Conservation (phyloP, 2,888 invertebrate species). For the Polyploca ridens region DNA sequence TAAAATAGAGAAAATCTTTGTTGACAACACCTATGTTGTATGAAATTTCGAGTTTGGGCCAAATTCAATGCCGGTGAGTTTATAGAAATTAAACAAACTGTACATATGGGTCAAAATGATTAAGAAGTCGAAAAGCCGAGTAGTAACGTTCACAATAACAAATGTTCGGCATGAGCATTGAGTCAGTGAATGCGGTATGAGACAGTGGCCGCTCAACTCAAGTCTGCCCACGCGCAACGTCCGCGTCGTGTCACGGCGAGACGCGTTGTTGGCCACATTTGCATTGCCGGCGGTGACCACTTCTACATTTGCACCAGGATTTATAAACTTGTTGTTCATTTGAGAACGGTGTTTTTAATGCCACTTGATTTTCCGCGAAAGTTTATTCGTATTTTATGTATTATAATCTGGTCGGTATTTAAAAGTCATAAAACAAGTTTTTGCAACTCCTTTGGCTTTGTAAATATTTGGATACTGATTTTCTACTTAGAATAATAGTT, state of each 20-base stretch:
- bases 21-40: not conserved
- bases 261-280: constrained; percentile 39
- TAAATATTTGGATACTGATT: not conserved
- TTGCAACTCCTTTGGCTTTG: not conserved
- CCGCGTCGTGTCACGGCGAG: constrained; percentile 12
- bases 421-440: not conserved
- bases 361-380: not conserved
- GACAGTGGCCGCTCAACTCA: constrained; percentile 38
- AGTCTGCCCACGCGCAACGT: constrained; percentile 39
- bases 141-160: not conserved
- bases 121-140: not conserved
- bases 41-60: too few species aligned
- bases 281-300: constrained; percentile 48
- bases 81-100: not conserved
- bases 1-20: not conserved
- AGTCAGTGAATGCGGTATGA: constrained; percentile 22
- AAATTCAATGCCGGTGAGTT: too few species aligned
- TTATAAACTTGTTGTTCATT: constrained; percentile 2
- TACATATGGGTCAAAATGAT: not conserved
- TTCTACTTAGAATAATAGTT: not conserved
- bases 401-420: not conserved
- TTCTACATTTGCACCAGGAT: constrained; percentile 16
- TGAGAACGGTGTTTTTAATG: not conserved
- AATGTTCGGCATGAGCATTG: not conserved
- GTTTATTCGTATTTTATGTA: not conserved